Evolutionary conservation across 2,888 invertebrate genomes (phyloP).

Genomic region (Drosophila formosana): DNA sequence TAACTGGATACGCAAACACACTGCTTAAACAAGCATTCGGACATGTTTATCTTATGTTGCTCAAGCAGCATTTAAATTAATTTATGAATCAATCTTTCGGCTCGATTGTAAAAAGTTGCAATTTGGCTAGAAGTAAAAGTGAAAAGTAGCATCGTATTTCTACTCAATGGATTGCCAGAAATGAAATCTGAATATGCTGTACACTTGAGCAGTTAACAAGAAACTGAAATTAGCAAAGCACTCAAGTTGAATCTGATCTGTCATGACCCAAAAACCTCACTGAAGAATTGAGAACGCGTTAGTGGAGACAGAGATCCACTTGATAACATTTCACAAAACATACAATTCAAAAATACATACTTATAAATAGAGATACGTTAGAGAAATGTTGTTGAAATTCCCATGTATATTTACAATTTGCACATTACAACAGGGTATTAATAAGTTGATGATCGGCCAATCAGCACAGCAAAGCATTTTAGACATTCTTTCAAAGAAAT

Average conservation of each 20-base stretch:
- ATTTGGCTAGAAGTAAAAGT: not conserved
- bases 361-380: not conserved
- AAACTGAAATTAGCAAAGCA: conserved; percentile 13
- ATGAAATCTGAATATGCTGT: conserved; percentile 4
- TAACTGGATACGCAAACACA: conserved; percentile 10
- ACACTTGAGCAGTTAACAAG: conserved; percentile 15
- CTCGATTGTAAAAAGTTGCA: too few relatives aligned
- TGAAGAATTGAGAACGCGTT: not conserved
- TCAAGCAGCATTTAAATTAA: not conserved
- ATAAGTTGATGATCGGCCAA: conserved; percentile 3
- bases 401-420: not conserved
- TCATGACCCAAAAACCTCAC: conserved; percentile 10
- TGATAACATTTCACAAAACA: not conserved
- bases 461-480: conserved; percentile 15
- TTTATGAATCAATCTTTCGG: conserved; percentile 4
- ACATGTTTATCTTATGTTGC: conserved; percentile 4
- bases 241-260: conserved; percentile 11
- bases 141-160: not conserved
- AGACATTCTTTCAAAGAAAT: conserved; percentile 64
- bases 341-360: not conserved
- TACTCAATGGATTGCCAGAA: not conserved
- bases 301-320: not conserved
- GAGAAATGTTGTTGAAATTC: not conserved
- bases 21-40: conserved; percentile 1
- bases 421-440: not conserved